phyloP scores from a whole-genome alignment of 53 echinoderm and acorn worm genomes.

The Stichopus horrens region DNA sequence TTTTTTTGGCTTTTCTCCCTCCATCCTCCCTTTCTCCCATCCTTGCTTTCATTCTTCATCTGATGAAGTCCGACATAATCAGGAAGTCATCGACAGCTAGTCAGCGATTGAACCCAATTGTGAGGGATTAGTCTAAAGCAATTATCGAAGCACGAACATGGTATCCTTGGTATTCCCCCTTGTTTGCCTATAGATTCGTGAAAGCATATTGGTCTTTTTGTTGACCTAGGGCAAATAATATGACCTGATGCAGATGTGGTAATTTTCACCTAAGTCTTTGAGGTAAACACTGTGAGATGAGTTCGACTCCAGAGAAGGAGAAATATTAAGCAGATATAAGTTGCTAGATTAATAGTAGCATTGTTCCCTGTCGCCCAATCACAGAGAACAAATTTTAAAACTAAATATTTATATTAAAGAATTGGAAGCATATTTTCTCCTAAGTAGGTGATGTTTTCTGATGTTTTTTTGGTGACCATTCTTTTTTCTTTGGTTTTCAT shows the following conservation, averaged over 20 bases:
- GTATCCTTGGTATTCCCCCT: neutral
- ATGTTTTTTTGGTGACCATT: no score
- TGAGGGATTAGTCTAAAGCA: neutral
- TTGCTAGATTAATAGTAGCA: neutral
- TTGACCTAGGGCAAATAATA: no score
- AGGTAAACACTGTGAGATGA: neutral
- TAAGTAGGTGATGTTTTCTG: no score
- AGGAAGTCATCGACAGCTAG: neutral
- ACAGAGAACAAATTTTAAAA: no score
- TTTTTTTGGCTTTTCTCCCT: neutral
- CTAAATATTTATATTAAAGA: no score
- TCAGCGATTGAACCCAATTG: slow-evolving; percentile 7
- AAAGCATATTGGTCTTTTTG: no score
- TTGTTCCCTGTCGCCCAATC: no score
- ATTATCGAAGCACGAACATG: neutral
- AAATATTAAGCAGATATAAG: neutral
- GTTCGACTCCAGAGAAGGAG: neutral
- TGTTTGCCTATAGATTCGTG: neutral
- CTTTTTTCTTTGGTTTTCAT: no score
- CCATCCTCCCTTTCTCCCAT: neutral
- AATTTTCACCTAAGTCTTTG: neutral
- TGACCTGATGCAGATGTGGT: no score
- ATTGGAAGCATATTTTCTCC: no score
- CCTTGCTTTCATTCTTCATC: no score
- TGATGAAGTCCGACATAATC: no score